phyloP scores from a whole-genome alignment of 2,113 vertebrate genomes.

The Nothoprocta pentlandii region DNA sequence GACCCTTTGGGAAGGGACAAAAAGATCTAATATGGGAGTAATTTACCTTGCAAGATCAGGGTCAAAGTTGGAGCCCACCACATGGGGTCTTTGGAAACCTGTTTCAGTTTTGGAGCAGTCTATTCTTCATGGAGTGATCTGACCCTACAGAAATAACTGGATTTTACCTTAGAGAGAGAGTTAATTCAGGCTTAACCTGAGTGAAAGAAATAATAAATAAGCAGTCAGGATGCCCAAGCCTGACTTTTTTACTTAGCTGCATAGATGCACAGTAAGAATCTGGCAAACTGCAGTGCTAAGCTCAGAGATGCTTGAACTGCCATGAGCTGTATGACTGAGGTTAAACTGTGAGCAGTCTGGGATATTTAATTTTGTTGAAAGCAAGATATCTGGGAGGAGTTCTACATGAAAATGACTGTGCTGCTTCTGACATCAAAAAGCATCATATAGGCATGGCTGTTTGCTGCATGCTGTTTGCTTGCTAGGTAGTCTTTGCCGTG shows the following conservation, averaged over 20 bases:
- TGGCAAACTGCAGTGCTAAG: not conserved
- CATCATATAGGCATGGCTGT: fast-evolving
- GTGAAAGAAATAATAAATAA: not conserved
- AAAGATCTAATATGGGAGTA: not conserved
- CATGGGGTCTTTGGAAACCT: not conserved
- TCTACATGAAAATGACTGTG: not conserved
- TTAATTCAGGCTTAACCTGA: not conserved
- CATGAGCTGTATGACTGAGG: not conserved
- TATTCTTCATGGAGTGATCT: not conserved
- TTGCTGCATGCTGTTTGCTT: not conserved
- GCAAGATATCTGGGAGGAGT: not conserved
- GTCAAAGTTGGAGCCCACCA: not conserved
- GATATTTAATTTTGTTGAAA: not conserved
- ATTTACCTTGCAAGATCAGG: not conserved
- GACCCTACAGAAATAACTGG: not conserved
- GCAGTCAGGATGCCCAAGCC: not conserved
- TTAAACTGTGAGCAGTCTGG: not conserved
- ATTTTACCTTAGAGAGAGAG: not conserved
- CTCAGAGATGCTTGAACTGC: not conserved
- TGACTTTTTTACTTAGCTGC: not conserved
- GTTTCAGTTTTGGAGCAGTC: not conserved
- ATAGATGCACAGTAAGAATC: not conserved
- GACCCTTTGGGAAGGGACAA: not conserved
- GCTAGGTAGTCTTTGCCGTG: not conserved
- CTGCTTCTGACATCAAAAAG: not conserved